Percentiles rank a stretch among this genome's conserved stretches.
Conservation (phyloP, 1,140 invertebrate genomes). For the Drosophila nigrodunni region DNA sequence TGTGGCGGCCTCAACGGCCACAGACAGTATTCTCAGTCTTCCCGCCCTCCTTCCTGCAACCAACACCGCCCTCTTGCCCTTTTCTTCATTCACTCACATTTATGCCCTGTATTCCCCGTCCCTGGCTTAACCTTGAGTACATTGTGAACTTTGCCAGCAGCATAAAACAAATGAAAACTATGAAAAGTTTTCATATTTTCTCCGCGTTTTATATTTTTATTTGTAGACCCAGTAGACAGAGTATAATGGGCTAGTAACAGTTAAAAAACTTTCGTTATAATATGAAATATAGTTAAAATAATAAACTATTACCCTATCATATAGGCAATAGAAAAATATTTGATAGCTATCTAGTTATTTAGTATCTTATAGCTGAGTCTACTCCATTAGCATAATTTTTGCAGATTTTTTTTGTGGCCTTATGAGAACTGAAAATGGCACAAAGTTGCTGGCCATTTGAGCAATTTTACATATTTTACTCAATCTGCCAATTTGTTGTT, state of each 20-base stretch:
- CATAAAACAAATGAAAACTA: slow-evolving; percentile 76
- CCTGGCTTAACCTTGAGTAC: slow-evolving; percentile 41
- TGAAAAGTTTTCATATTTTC: slow-evolving; percentile 44
- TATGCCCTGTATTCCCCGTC: slow-evolving; percentile 5
- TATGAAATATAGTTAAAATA: too few relatives aligned
- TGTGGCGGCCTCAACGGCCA: slow-evolving; percentile 18
- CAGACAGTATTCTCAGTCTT: background rate
- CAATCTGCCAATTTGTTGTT: slow-evolving; percentile 37
- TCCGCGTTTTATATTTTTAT: slow-evolving; percentile 35
- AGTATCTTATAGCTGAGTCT: slow-evolving; percentile 18
- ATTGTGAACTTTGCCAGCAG: slow-evolving; percentile 65
- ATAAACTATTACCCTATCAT: too few relatives aligned
- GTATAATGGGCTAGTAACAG: background rate
- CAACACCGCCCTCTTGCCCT: background rate
- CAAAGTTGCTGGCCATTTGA: slow-evolving; percentile 38
- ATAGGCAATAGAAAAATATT: too few relatives aligned
- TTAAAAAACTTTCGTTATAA: too few relatives aligned
- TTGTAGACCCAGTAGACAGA: slow-evolving; percentile 41
- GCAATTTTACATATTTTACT: slow-evolving; percentile 41
- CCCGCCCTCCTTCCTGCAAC: background rate
- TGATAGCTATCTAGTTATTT: background rate
- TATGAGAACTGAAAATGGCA: slow-evolving; percentile 53
- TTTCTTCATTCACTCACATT: background rate
- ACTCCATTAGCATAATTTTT: background rate
- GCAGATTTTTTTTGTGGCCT: slow-evolving; percentile 2